phyloP scores from a whole-genome alignment of 2,113 vertebrate genomes.

The Calonectris borealis region DNA sequence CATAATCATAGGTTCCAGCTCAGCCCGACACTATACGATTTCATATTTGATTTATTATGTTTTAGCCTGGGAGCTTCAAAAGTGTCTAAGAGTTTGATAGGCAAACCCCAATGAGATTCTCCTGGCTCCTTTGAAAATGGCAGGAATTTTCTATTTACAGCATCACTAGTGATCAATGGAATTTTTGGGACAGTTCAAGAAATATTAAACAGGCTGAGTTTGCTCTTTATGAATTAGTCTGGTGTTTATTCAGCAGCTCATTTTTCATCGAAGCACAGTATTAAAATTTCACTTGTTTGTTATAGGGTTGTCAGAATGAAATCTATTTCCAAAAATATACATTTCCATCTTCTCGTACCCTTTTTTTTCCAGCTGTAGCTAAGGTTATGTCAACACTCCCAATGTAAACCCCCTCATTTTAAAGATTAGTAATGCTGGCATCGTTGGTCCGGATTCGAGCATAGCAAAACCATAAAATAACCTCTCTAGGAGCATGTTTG shows the following conservation, averaged over 20 bases:
- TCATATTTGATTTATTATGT: conserved; percentile 52
- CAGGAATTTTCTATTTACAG: conserved; percentile 59
- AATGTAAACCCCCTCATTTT: conserved; percentile 28
- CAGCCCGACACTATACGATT: not conserved
- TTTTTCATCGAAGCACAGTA: conserved; percentile 37
- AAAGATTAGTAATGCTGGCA: conserved; percentile 30
- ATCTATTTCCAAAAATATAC: conserved; percentile 57
- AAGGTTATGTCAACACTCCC: conserved; percentile 41
- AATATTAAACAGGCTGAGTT: conserved; percentile 41
- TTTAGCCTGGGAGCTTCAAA: conserved; percentile 50
- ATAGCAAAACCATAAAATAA: conserved; percentile 11
- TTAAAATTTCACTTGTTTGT: conserved; percentile 55
- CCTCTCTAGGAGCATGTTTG: not conserved
- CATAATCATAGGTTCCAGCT: conserved; percentile 10
- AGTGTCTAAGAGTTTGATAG: conserved; percentile 41
- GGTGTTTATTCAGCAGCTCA: conserved; percentile 59
- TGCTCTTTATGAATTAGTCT: conserved; percentile 55
- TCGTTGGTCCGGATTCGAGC: not conserved
- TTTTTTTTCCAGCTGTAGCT: conserved; percentile 21
- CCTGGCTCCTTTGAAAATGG: conserved; percentile 49
- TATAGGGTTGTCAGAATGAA: conserved; percentile 56
- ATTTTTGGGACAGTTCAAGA: conserved; percentile 32
- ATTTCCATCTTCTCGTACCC: conserved; percentile 8
- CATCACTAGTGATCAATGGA: conserved; percentile 11
- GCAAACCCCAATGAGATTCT: conserved; percentile 51